Conservation (phyloP, 2,888 invertebrate genomes). For the Aspidiotus rigidus region DNA sequence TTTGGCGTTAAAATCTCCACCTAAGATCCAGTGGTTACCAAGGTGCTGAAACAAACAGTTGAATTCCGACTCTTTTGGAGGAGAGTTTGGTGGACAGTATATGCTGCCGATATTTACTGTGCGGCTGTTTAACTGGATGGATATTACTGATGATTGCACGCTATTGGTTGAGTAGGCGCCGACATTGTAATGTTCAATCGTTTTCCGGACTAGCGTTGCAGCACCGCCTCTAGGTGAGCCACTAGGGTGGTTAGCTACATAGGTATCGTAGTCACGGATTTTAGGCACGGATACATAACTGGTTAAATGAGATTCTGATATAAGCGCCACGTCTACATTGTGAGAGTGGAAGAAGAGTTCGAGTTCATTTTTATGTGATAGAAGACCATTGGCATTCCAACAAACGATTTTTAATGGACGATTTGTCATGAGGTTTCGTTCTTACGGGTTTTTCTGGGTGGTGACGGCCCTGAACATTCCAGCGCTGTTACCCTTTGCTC, state of each 20-base stretch:
- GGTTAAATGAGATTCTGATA: not conserved
- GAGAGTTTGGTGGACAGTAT: not conserved
- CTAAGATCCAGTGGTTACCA: constrained; percentile 2
- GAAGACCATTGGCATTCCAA: constrained; percentile 2
- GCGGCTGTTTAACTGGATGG: not conserved
- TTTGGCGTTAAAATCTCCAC: constrained; percentile 2
- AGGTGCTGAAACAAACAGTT: not conserved
- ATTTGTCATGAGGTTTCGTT: not conserved
- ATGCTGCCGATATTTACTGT: not conserved
- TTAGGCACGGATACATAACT: not conserved
- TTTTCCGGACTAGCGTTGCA: not conserved
- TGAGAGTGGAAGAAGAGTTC: not conserved
- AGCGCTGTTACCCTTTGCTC: not conserved
- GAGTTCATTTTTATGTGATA: not conserved
- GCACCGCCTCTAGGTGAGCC: not conserved
- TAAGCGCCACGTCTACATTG: constrained; percentile 2
- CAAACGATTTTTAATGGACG: not conserved
- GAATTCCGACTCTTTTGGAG: not conserved
- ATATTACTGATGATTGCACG: not conserved
- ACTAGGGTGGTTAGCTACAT: constrained; percentile 2
- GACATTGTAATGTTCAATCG: not conserved
- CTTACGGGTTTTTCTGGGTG: not conserved
- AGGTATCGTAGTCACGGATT: not conserved
- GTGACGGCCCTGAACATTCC: not conserved
- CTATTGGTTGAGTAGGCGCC: not conserved